phyloP scores from a whole-genome alignment of 2,113 vertebrate species.

The Montifringilla adamsi region DNA sequence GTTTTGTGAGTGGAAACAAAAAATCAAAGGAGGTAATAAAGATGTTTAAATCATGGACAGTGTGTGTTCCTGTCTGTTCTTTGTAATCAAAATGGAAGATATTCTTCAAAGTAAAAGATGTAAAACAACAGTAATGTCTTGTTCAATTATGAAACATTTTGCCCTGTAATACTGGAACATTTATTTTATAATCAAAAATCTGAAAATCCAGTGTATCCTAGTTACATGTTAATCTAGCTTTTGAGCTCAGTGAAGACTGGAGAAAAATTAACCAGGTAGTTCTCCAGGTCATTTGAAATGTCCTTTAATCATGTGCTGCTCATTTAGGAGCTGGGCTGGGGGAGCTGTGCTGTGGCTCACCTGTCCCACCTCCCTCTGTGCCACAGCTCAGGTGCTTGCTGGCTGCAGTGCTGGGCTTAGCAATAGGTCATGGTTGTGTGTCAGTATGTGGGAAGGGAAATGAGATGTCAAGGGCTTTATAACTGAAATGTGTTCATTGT shows the following conservation, averaged over 20 bases:
- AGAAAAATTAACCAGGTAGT: constrained; percentile 1
- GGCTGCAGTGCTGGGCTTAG: not conserved
- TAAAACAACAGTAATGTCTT: not conserved
- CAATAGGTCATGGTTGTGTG: not conserved
- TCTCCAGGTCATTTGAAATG: not conserved
- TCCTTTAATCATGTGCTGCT: not conserved
- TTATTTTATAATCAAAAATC: not conserved
- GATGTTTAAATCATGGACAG: not conserved
- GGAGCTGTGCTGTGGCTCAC: not conserved
- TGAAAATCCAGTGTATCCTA: not conserved
- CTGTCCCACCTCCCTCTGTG: not conserved
- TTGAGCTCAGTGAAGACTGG: not conserved
- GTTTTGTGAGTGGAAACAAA: not conserved
- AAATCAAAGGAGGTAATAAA: not conserved
- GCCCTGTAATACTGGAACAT: not conserved
- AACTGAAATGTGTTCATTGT: not conserved
- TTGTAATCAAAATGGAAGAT: not conserved
- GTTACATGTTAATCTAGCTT: not conserved
- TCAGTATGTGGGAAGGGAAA: not conserved
- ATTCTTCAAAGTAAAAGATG: not conserved
- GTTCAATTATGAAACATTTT: not conserved
- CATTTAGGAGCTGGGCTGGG: not conserved
- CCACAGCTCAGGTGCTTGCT: not conserved
- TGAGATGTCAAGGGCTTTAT: not conserved
- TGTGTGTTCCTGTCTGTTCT: not conserved